Percentiles rank a stretch among this genome's conserved stretches.
Evolutionary conservation across 2,797 vertebrate genomes (phyloP).

Genomic region (Telmatherina bonti): DNA sequence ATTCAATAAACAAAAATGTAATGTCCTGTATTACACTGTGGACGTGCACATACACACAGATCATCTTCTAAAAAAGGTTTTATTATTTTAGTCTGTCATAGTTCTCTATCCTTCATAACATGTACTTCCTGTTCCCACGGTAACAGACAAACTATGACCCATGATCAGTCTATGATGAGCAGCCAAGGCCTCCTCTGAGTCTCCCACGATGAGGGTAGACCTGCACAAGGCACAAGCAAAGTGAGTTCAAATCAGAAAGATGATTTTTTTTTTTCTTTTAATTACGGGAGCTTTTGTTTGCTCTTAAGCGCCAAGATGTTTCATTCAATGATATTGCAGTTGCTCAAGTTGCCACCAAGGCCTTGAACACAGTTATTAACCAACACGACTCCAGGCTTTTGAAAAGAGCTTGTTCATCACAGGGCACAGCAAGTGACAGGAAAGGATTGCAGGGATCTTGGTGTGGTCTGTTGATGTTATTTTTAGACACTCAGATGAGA

Average conservation of each 20-base stretch:
- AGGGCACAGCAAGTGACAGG: constrained; percentile 61
- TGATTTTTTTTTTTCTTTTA: constrained; percentile 42
- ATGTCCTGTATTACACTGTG: constrained; percentile 4
- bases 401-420: constrained; percentile 58
- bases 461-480: constrained; percentile 62
- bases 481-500: constrained; percentile 57
- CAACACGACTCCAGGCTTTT: constrained; percentile 40
- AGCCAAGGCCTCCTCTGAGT: constrained; percentile 50
- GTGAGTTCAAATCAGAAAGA: constrained; percentile 24
- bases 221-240: constrained; percentile 33
- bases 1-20: constrained; percentile 2
- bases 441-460: constrained; percentile 50
- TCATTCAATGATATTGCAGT: constrained; percentile 46
- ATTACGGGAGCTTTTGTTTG: constrained; percentile 27
- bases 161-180: constrained; percentile 40
- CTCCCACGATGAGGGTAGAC: constrained; percentile 52
- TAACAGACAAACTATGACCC: constrained; percentile 55
- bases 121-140: constrained; percentile 83
- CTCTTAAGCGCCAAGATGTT: constrained; percentile 23
- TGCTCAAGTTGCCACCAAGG: constrained; percentile 56
- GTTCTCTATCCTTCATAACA: constrained; percentile 72
- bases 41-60: constrained; percentile 18
- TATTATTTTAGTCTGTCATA: constrained; percentile 75
- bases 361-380: constrained; percentile 57
- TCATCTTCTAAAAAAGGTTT: constrained; percentile 63